Percentiles rank a stretch among this genome's conserved stretches.
Evolutionary conservation across 2,113 vertebrate species (phyloP).

Genomic region (Nansenia antarctica): DNA sequence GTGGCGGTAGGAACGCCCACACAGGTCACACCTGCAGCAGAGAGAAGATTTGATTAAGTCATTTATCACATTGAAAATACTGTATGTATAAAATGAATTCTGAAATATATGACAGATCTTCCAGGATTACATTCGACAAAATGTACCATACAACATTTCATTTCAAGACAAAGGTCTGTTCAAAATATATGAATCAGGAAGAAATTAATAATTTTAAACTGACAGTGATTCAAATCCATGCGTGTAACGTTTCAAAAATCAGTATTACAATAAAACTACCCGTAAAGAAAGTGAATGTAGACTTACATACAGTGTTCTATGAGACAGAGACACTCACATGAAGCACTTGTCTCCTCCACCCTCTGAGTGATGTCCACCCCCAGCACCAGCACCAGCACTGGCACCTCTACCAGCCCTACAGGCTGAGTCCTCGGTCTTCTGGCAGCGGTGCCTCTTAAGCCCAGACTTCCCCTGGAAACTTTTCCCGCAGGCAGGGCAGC

Average conservation of each 20-base stretch:
- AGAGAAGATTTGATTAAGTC: too few relatives aligned
- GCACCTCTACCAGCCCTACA: too few relatives aligned
- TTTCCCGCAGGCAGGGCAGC: conserved; percentile 77
- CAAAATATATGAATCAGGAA: neutral
- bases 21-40: conserved; percentile 80
- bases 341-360: conserved; percentile 70
- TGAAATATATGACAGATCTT: too few relatives aligned
- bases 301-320: neutral
- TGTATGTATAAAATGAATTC: neutral
- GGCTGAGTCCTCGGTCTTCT: conserved; percentile 40
- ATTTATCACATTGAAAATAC: neutral
- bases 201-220: neutral
- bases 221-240: neutral
- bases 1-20: conserved; percentile 82
- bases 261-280: neutral
- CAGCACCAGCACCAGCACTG: too few relatives aligned
- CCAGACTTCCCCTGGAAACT: conserved; percentile 74
- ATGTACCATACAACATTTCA: neutral
- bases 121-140: neutral
- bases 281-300: neutral
- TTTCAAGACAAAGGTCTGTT: too few relatives aligned
- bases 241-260: neutral
- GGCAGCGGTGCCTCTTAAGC: conserved; percentile 76
- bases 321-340: conserved; percentile 71
- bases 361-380: conserved; percentile 48